phyloP scores from a whole-genome alignment of 2,113 vertebrate genomes.

The Rallus limicola region DNA sequence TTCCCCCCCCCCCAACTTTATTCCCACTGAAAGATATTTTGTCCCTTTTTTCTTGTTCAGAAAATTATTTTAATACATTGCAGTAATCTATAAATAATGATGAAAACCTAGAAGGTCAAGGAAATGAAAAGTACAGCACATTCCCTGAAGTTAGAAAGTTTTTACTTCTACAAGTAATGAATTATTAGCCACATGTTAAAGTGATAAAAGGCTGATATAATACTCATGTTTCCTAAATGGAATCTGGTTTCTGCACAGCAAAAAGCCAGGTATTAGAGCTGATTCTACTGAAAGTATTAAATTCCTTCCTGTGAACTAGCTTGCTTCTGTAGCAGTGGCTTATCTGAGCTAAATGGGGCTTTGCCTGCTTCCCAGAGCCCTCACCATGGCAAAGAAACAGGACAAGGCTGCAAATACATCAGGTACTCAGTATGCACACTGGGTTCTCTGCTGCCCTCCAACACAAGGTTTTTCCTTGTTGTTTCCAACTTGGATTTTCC shows the following conservation, averaged over 20 bases:
- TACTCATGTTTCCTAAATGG: neutral
- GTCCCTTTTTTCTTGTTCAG: neutral
- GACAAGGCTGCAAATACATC: neutral
- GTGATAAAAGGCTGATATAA: neutral
- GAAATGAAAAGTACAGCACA: neutral
- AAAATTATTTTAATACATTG: neutral
- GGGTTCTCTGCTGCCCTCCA: neutral
- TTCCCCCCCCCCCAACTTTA: neutral
- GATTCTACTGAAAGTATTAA: neutral
- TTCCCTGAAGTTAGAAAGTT: neutral
- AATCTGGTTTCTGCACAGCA: neutral
- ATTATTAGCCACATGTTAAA: neutral
- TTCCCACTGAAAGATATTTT: neutral
- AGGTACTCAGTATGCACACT: neutral
- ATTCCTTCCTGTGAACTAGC: neutral
- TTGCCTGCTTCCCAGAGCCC: neutral
- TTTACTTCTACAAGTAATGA: neutral
- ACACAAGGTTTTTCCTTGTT: neutral
- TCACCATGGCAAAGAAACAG: neutral
- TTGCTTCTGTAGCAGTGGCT: neutral
- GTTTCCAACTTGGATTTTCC: neutral
- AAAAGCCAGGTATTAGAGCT: neutral
- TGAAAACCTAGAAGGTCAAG: constrained; percentile 17
- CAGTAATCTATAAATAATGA: neutral
- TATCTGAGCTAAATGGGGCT: neutral